phyloP scores from a whole-genome alignment of 2,113 vertebrate species.

The Perca flavescens region DNA sequence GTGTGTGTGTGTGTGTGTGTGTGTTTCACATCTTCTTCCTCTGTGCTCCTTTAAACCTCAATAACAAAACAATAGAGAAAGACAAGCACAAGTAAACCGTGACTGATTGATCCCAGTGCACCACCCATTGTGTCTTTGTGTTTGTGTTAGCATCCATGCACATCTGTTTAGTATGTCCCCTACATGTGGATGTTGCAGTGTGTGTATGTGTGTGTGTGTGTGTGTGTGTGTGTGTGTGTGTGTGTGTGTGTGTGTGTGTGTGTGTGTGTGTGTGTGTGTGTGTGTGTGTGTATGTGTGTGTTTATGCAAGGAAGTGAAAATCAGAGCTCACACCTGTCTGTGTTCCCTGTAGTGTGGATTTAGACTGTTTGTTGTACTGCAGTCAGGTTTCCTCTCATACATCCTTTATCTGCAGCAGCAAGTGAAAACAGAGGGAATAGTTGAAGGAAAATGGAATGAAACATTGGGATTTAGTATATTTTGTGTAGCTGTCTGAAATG shows the following conservation, averaged over 20 bases:
- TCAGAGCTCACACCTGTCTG: conserved; percentile 54
- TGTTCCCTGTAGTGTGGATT: conserved; percentile 14
- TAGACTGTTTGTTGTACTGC: conserved; percentile 52
- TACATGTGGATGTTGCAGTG: background rate
- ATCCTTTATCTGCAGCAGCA: conserved; percentile 15
- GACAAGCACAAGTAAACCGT: conserved; percentile 30
- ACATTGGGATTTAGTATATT: background rate
- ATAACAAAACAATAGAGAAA: conserved; percentile 52
- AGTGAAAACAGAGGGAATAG: conserved; percentile 11
- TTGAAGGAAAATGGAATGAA: background rate
- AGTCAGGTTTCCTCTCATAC: conserved; percentile 54
- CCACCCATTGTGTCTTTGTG: conserved; percentile 1
- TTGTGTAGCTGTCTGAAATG: background rate
- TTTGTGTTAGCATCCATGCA: background rate
- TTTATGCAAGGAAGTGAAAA: conserved; percentile 46
- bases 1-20: background rate
- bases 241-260: conserved; percentile 1
- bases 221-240: conserved; percentile 1
- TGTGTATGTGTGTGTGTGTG: no score
- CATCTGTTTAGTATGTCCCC: background rate
- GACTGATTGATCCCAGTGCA: conserved; percentile 36
- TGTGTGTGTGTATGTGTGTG: background rate
- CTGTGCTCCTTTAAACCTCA: conserved; percentile 47
- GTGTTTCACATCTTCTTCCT: conserved; percentile 14
- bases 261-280: background rate